Evolutionary conservation across 2,797 vertebrate genomes (phyloP).

Genomic region (Nyctalus aviator): DNA sequence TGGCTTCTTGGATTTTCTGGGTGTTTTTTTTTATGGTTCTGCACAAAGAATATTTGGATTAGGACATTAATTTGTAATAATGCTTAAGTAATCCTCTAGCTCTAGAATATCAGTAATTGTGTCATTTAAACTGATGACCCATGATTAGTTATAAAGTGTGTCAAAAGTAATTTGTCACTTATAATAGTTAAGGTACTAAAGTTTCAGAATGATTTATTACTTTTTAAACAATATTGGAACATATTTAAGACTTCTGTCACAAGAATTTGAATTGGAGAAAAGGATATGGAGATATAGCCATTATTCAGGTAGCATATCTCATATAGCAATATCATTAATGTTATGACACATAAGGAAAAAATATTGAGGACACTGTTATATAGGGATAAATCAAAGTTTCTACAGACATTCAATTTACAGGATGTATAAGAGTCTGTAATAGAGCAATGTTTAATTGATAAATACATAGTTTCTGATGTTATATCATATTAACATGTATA

Average conservation of each 20-base stretch:
- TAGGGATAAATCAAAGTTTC: conserved; percentile 1
- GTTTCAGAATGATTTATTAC: conserved; percentile 40
- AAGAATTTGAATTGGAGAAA: conserved; percentile 43
- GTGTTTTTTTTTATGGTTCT: conserved; percentile 54
- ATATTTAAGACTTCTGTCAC: conserved; percentile 45
- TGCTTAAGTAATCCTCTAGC: conserved; percentile 5
- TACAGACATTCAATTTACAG: background rate
- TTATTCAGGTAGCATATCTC: conserved; percentile 31
- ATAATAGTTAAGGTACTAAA: conserved; percentile 18
- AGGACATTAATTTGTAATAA: conserved; percentile 36
- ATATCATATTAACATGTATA: conserved; percentile 45
- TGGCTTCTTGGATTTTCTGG: conserved; percentile 46
- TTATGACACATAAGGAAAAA: background rate
- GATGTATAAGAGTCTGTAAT: conserved; percentile 44
- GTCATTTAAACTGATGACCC: background rate
- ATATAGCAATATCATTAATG: background rate
- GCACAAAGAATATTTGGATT: conserved; percentile 26
- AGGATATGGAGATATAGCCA: background rate
- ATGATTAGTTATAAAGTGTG: conserved; percentile 8
- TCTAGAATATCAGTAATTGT: conserved; percentile 23
- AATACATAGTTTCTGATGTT: background rate
- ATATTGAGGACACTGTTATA: background rate
- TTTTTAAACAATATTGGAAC: background rate
- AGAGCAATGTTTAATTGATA: conserved; percentile 60
- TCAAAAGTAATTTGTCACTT: conserved; percentile 49